phyloP scores from a whole-genome alignment of 1,140 invertebrate genomes.

The Zaprionus taronus region DNA sequence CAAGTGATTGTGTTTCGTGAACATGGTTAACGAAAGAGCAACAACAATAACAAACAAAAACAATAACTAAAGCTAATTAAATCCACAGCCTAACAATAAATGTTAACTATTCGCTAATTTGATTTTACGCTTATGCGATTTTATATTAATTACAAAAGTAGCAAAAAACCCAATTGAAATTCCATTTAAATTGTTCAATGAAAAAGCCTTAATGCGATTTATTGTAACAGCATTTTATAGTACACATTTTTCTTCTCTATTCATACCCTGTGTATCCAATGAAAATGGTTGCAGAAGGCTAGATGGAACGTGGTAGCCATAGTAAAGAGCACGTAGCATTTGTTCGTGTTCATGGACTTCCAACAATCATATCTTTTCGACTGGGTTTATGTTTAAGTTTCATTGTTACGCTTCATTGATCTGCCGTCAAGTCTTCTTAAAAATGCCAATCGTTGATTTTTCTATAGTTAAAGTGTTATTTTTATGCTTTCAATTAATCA shows the following conservation, averaged over 20 bases:
- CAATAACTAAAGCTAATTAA: conserved; percentile 3
- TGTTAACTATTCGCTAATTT: conserved; percentile 11
- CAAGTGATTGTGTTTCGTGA: conserved; percentile 11
- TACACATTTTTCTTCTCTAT: background rate
- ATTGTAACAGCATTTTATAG: conserved; percentile 35
- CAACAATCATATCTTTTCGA: too few relatives aligned
- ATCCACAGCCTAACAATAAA: background rate
- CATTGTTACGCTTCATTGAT: too few relatives aligned
- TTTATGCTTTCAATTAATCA: too few relatives aligned
- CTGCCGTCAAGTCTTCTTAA: too few relatives aligned
- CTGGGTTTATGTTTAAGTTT: too few relatives aligned
- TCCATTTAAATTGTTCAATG: conserved; percentile 18
- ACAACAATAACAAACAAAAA: background rate
- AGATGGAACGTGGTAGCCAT: too few relatives aligned
- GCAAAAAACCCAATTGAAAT: conserved; percentile 7
- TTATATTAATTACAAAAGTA: conserved; percentile 8
- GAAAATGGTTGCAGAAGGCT: background rate
- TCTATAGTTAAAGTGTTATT: too few relatives aligned
- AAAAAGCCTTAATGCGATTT: conserved; percentile 31
- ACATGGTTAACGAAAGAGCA: background rate
- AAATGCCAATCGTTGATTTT: too few relatives aligned
- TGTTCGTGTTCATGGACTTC: too few relatives aligned
- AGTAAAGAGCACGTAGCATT: too few relatives aligned
- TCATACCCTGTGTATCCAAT: background rate
- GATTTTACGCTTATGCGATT: conserved; percentile 1